Conservation (phyloP, 1,140 invertebrate species). For the Wasmannia auropunctata region DNA sequence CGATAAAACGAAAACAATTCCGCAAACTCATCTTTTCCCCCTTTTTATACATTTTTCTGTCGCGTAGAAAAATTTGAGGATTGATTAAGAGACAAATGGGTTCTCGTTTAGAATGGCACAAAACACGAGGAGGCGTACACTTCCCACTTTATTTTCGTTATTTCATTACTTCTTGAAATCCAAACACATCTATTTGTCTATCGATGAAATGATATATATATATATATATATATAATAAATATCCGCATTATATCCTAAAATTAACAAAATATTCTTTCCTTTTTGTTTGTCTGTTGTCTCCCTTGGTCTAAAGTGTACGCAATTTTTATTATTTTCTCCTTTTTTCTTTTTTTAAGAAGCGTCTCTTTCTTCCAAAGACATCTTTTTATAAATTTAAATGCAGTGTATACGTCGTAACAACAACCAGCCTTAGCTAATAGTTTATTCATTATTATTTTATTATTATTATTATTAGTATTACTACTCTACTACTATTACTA, state of each 20-base stretch:
- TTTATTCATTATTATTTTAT: slow-evolving; percentile 53
- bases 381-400: slow-evolving; percentile 81
- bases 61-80: neutral
- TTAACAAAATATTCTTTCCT: slow-evolving; percentile 81
- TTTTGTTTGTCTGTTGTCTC: slow-evolving; percentile 58
- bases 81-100: no score
- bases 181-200: slow-evolving; percentile 82
- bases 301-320: slow-evolving; percentile 68
- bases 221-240: slow-evolving; percentile 78
- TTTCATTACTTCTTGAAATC: slow-evolving; percentile 77
- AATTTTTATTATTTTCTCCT: slow-evolving; percentile 60
- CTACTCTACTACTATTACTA: slow-evolving; percentile 13
- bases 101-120: neutral
- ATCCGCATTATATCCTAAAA: slow-evolving; percentile 79
- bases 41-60: neutral
- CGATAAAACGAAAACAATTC: neutral
- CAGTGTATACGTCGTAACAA: slow-evolving; percentile 71
- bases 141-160: slow-evolving; percentile 60
- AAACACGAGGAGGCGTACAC: neutral
- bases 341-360: slow-evolving; percentile 63
- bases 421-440: slow-evolving; percentile 75
- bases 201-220: slow-evolving; percentile 72
- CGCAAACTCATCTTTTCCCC: neutral
- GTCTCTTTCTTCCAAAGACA: slow-evolving; percentile 65
- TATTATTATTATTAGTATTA: slow-evolving; percentile 26